A percentile compares a stretch with the other conserved stretches of the same genome.
Evolutionary conservation across 2,888 invertebrate genomes (phyloP).

Genomic region (Rhingia campestris): DNA sequence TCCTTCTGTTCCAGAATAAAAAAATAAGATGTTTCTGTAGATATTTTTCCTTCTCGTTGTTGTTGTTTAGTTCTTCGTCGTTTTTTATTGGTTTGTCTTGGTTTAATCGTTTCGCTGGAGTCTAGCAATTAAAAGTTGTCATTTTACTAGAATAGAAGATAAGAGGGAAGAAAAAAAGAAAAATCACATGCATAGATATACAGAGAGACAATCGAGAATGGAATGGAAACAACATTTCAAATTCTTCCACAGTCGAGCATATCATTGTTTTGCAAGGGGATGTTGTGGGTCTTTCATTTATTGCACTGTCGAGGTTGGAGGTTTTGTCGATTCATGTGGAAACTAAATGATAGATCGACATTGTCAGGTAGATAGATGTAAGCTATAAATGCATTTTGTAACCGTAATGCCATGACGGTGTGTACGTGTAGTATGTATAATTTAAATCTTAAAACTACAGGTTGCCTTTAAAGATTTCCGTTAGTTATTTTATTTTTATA

Average conservation of each 20-base stretch:
- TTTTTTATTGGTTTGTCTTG: conserved; percentile 1
- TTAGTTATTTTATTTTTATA: too few species aligned
- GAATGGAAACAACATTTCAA: conserved; percentile 27
- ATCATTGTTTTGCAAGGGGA: conserved; percentile 51
- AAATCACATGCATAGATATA: conserved; percentile 29
- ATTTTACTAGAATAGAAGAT: conserved; percentile 60
- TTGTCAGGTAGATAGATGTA: too few species aligned
- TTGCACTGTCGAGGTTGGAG: neutral
- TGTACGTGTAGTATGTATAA: too few species aligned
- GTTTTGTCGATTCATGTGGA: neutral
- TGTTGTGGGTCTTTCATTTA: neutral
- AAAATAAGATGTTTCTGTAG: conserved; percentile 22
- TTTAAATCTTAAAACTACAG: too few species aligned
- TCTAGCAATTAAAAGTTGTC: conserved; percentile 58
- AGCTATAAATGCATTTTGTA: too few species aligned
- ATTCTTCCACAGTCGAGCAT: conserved; percentile 57
- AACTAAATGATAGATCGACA: too few species aligned
- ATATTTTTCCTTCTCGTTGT: conserved; percentile 14
- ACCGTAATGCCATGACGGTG: too few species aligned
- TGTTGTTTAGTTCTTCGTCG: conserved; percentile 1
- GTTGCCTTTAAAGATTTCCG: too few species aligned
- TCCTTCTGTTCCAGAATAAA: conserved; percentile 8
- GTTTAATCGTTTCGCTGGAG: conserved; percentile 40
- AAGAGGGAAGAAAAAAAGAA: conserved; percentile 24
- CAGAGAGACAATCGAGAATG: conserved; percentile 15